Conservation (phyloP, 2,797 vertebrate genomes). For the Spinus pinus region DNA sequence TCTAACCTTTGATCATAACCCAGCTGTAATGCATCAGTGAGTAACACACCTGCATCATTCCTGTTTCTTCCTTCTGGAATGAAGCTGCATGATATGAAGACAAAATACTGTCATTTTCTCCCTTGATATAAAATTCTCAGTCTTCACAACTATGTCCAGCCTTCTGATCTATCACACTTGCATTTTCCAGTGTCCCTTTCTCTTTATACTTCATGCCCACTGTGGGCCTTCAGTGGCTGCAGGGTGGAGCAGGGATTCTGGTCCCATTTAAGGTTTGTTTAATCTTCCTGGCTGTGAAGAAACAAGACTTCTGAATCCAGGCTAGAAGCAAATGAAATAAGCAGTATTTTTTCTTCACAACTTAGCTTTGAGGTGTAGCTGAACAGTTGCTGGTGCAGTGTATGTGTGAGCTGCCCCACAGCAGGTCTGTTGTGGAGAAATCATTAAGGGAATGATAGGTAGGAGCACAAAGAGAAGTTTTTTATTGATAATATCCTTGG, state of each 20-base stretch:
- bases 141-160: not conserved
- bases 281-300: not conserved
- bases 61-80: not conserved
- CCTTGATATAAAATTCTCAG: not conserved
- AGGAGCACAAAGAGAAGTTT: not conserved
- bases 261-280: not conserved
- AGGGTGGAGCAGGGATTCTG: not conserved
- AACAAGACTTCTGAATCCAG: not conserved
- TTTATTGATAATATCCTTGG: not conserved
- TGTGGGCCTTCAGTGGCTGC: not conserved
- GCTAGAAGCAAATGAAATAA: not conserved
- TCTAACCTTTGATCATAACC: not conserved
- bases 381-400: fast-evolving
- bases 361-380: not conserved
- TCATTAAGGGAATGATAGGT: not conserved
- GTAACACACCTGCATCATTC: too few species aligned
- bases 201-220: not conserved
- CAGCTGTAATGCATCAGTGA: not conserved
- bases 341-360: not conserved
- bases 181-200: not conserved
- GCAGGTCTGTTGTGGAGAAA: not conserved
- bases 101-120: not conserved
- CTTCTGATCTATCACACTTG: not conserved
- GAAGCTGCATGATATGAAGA: not conserved
- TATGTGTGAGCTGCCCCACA: not conserved